Evolutionary conservation across 2,888 invertebrate genomes (phyloP), one percentile per base, ranked within the genome.

Genomic region (Blera fallax): DNA sequence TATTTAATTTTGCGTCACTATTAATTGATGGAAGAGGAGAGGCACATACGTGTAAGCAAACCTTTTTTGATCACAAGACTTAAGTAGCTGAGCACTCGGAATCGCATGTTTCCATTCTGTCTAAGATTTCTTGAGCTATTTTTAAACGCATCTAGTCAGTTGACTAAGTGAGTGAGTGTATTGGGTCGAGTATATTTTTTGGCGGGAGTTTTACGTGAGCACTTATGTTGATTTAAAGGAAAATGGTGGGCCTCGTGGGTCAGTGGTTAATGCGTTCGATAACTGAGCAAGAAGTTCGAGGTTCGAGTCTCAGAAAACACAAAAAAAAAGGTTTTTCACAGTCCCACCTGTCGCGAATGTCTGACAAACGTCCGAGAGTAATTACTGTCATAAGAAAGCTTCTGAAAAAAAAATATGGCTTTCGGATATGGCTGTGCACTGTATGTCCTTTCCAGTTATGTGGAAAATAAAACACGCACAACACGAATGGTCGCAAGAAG

Each of bases 91-190:
- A 65, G 16, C 56, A 74, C 16, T 70, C 43, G 60, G 40, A 43
- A 80, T 69, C 40, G 67, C 27, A 48, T 84, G 83, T 79, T 84
- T 79, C 83, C 80, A 84, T 50, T 73, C 73, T 80, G 83, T 84
- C 83, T 84, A 80, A 69, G 79, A 69, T 84, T 79, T 80, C 45
- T 52, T 29, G 37, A 27, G 37, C 50, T 84, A 80, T 79, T 84
- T 84, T 84, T 69, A 78, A 64, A 69, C 6, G 3, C 18, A 29
- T 40, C n/a, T 72, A 60, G 83, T 78, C 78, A 67, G 45, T 73
- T 79, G 54, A 64, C 37, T 62, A 67, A 60, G 52, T 54, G 64
- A 54, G 29, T 56, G 79, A 65, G 37, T 64, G 45, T 50, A 40
- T 79, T 52, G 65, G 73, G 52, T 73, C 29, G 60, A 18, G 16